Base-by-base conservation (phyloP, 1,140 invertebrate genomes). In the Drosophila setifemur region DNA sequence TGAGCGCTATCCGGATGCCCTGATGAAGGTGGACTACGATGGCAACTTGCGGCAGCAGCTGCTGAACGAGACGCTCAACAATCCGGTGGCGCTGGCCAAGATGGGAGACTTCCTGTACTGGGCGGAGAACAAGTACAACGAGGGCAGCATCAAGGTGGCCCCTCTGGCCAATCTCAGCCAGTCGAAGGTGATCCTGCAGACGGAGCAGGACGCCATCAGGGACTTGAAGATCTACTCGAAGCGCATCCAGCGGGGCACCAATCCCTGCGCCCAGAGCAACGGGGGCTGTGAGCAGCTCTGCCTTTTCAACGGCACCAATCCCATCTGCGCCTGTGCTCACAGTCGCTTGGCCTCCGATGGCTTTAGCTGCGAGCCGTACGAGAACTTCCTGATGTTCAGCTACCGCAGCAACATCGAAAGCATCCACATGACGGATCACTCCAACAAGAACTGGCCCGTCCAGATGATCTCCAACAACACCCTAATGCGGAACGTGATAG, bases 401-500 rank as follows among this genome's bases (percentile, higher is more conserved):
- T 91, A 93, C 50, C 93, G 95, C 18, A 92, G 93, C 9, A 93
- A 93, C 63, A 95, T 97, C 47, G 95, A 96, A 71, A 95, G 94
- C 63, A 93, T 96, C 2, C 94, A 96, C 72, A 92, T 96, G 73
- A 92, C 92, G 29, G 93, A 95, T 76, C 93, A 94, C 21, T 91
- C 92, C 7, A 92, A 95, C 64, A 93, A 94, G 47, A 97, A 96
- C 82, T 92, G 95, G 21, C 96, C 96, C 0, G 94, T 95, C 61
- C 93, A 93, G 28, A 91, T 93, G n/a, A 96, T 97, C 23, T 92
- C 94, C 54, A 93, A 95, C 21, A 64, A 37, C 2, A 90, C 70
- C 1, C 89, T 94, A 53, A 95, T 97, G 92, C 92, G 95, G 37
- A 97, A 97, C 91, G 96, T 96, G 2, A 97, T 97, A 76, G 96